Conservation (phyloP, 2,888 invertebrate genomes). For the Tachina lurida region DNA sequence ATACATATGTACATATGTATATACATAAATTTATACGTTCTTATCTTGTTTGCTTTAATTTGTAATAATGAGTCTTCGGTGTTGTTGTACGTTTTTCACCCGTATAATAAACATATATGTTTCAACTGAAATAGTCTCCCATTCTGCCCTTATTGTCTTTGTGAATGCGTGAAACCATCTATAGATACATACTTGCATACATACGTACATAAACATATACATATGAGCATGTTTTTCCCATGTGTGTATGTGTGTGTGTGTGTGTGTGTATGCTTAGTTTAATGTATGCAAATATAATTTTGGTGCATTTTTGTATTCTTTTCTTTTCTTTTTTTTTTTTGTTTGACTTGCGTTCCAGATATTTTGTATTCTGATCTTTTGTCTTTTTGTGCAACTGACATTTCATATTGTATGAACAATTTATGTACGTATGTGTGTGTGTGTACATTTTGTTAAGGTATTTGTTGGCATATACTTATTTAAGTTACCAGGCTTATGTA, state of each 20-base stretch:
- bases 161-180: neutral
- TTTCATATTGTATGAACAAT: neutral
- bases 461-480: slow-evolving; percentile 25
- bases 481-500: slow-evolving; percentile 3
- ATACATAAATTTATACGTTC: slow-evolving; percentile 10
- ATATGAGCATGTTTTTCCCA: neutral
- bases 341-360: slow-evolving; percentile 4
- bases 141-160: neutral
- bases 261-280: slow-evolving; percentile 11
- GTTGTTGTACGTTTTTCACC: slow-evolving; percentile 44
- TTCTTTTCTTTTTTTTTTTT: neutral
- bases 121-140: slow-evolving; percentile 1
- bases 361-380: slow-evolving; percentile 33
- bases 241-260: neutral
- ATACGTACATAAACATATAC: too few species aligned
- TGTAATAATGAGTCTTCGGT: slow-evolving; percentile 54
- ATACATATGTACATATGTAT: too few species aligned
- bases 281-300: slow-evolving; percentile 42
- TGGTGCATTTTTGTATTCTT: slow-evolving; percentile 5
- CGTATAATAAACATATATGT: slow-evolving; percentile 31
- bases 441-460: neutral
- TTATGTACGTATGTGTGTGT: neutral
- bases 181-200: too few species aligned
- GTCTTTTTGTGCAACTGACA: slow-evolving; percentile 44
- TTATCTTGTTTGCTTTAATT: slow-evolving; percentile 47